Conservation (phyloP, 1,140 invertebrate species). For the Drosophila prosaltans region DNA sequence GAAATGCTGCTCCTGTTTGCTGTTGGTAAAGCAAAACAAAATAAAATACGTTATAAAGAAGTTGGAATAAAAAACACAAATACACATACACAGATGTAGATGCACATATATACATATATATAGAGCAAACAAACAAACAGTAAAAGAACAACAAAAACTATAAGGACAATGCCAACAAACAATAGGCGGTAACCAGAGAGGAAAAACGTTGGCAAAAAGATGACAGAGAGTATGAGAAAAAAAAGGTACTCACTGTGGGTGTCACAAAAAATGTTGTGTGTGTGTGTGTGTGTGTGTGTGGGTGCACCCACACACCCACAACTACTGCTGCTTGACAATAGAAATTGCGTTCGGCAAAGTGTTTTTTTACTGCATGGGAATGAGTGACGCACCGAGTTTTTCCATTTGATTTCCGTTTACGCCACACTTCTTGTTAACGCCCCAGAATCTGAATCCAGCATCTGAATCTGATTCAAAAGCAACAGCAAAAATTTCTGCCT, state of each 20-base stretch:
- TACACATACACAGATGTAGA: conserved; percentile 5
- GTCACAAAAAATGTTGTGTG: conserved; percentile 59
- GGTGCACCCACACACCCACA: conserved; percentile 38
- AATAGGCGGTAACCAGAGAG: conserved; percentile 53
- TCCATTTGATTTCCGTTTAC: conserved; percentile 75
- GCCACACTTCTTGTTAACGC: conserved; percentile 62
- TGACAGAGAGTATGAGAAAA: not conserved
- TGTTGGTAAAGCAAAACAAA: conserved; percentile 32
- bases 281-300: conserved; percentile 16
- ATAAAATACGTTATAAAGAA: conserved; percentile 59
- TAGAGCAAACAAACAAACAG: conserved; percentile 33
- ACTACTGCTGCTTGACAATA: conserved; percentile 63
- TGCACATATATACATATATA: not conserved
- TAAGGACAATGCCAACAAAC: conserved; percentile 60
- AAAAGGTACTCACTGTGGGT: conserved; percentile 38
- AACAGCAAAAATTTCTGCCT: conserved; percentile 15
- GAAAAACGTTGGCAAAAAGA: conserved; percentile 9
- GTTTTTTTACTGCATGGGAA: conserved; percentile 35
- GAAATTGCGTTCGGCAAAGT: conserved; percentile 74
- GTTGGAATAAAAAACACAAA: conserved; percentile 33
- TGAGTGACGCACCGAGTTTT: conserved; percentile 53
- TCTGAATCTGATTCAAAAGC: conserved; percentile 26
- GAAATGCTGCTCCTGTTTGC: conserved; percentile 36
- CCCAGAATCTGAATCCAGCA: conserved; percentile 5
- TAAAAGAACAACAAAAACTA: conserved; percentile 51